Evolutionary conservation across 2,888 invertebrate species (phyloP), one percentile per base, ranked within the genome.

Genomic region (Phyllotreta cruciferae): DNA sequence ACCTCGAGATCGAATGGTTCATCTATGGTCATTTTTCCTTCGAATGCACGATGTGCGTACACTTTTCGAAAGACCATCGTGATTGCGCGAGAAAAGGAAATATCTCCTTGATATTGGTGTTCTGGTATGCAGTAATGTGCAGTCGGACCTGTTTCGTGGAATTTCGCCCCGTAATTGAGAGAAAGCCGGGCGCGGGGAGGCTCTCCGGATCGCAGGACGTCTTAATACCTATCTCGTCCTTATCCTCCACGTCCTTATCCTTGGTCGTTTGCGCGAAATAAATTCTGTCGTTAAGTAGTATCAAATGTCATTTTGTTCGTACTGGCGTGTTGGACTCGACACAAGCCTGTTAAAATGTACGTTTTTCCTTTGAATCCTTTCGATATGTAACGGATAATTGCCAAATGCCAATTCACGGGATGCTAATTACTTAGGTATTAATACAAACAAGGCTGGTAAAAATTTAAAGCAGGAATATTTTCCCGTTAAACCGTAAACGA

Each of bases 71-170:
- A 54, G 61, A 56, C 53, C 47, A 64, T 56, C 56, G 60, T 44
- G 56, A 42, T 64, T 52, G 53, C 47, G 67, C 35, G 52, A 60
- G 58, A 44, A 56, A 55, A 60, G 70, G 70, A 68, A 70, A 72
- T 71, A 73, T 71, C 73, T 58, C 54, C 58, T 60, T 73, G 76
- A 80, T 80, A 80, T 80, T 79, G 79, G 77, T 73, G 78, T 73
- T 72, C 75, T 77, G 80, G 80, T 80, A 80, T 80, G 79, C 77
- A 76, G 78, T 79, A 79, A 80, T 63, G 79, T 78, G 78, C 76
- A 74, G 73, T 65, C 67, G 63, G 64, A 65, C 65, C 66, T 69
- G 69, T 61, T 62, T 54, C 45, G 53, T 55, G 71, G 69, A 72
- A 72, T 72, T 66, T 68, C 69, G 68, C 65, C 70, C 70, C 69